Base-by-base conservation (phyloP, 2,797 vertebrate species). In the Alauda arvensis region DNA sequence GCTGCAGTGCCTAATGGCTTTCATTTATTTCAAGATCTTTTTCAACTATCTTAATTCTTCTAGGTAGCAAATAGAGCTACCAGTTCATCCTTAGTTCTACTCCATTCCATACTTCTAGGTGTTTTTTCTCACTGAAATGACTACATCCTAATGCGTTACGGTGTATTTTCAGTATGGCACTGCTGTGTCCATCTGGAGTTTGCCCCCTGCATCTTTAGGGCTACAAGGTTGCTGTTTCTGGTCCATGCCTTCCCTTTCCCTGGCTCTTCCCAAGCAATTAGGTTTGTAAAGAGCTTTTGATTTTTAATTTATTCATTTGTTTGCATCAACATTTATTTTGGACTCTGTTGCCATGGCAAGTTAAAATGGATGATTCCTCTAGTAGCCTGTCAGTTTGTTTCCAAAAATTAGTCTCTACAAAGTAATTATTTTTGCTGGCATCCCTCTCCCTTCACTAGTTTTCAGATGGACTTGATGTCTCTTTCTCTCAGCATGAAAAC, bases 391-490 rank as follows among this genome's bases (percentile, higher is more conserved):
- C 49, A 85, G 20, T 66, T 89, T 69, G 23, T 77, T 83, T 91
- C 63, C 25, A 67, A 75, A 83, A 88, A 48, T 60, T 91, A 61
- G 6, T 67, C 45, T 83, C 31, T 87, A 60, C 49, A 57, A 88
- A 91, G 43, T 82, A 84, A 92, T 93, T 94, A 88, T 90, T 94
- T 92, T 90, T 92, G 51, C 87, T 93, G 93, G 92, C 94, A 93
- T 63, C 63, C 60, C 37, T 31, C 43, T 85, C 77, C 74, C 60
- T 83, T 90, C 45, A 14, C 68, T 78, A 61, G 57, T 74, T 87
- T 94, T 85, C 70, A 79, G 48, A 91, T 74, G 90, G 86, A 91
- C 84, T 92, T 87, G 69, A 81, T 92, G 82, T 93, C 92, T 93
- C 63, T 91, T 76, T 87, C 67, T 85, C 67, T 69, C 63, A 1